Percentiles rank a stretch among this genome's conserved stretches.
phyloP scores from a whole-genome alignment of 2,113 vertebrate genomes.

The Rhea americana region DNA sequence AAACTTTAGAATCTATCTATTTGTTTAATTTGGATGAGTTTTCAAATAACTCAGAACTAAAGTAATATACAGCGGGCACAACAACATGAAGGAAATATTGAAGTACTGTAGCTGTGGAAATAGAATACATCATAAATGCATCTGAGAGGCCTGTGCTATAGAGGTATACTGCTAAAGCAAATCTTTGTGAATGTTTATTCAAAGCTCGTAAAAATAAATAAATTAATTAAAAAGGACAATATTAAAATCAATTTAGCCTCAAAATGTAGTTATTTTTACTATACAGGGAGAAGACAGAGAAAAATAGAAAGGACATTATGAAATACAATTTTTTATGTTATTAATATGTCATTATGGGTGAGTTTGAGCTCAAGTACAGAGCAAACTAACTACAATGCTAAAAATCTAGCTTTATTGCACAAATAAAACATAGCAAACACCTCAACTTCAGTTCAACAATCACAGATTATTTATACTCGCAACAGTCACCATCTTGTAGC shows the following conservation, averaged over 20 bases:
- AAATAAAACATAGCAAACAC: neutral
- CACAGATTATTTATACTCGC: neutral
- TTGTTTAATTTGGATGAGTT: constrained; percentile 48
- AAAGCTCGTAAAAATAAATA: neutral
- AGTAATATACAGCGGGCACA: neutral
- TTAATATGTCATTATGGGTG: neutral
- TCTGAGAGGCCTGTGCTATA: neutral
- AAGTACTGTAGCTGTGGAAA: neutral
- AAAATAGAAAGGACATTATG: neutral
- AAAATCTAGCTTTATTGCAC: neutral
- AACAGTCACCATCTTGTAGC: neutral
- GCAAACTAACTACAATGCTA: neutral
- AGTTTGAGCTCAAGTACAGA: neutral
- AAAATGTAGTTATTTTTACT: neutral
- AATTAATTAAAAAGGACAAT: neutral
- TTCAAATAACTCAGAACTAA: constrained; percentile 20
- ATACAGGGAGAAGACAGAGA: neutral
- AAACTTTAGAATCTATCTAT: neutral
- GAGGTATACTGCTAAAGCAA: neutral
- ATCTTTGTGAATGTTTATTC: neutral
- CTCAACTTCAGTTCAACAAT: neutral
- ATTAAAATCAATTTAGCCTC: neutral
- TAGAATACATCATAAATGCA: neutral
- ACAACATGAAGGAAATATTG: neutral
- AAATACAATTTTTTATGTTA: neutral